These are phyloP conservation scores for Lepidocolaptes lacrymiger DNA, from an alignment of 2,797 vertebrate species.

Conservation along the genomic window DNA sequence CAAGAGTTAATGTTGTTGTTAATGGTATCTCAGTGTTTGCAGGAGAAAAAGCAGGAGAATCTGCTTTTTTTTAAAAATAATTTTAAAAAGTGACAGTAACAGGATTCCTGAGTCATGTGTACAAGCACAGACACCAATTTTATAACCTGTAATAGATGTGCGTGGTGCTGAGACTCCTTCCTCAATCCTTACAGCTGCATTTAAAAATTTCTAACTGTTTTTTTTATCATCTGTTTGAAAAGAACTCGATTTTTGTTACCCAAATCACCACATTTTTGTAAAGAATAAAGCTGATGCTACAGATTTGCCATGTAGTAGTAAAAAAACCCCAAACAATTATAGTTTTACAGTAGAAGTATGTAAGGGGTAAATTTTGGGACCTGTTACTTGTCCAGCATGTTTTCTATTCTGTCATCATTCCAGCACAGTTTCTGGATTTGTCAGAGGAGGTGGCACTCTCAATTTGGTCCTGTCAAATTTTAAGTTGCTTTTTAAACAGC, in stretches of 20 bases:
- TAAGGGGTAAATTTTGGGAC: not conserved
- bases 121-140: fast-evolving
- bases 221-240: not conserved
- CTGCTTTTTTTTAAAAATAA: not conserved
- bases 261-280: not conserved
- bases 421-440: not conserved
- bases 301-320: not conserved
- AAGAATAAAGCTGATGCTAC: not conserved
- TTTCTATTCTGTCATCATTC: not conserved
- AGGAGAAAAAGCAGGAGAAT: no score
- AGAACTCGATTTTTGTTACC: not conserved
- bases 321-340: fast-evolving
- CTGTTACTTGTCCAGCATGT: not conserved
- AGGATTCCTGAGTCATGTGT: not conserved
- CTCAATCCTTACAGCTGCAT: fast-evolving
- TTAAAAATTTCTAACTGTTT: not conserved
- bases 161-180: not conserved
- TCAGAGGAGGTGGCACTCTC: not conserved
- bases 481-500: not conserved
- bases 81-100: not conserved
- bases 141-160: not conserved
- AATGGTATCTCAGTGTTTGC: not conserved
- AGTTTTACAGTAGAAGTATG: not conserved
- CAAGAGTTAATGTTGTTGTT: not conserved
- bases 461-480: not conserved